Evolutionary conservation across 2,113 vertebrate genomes (phyloP).

Genomic region (Gymnobelideus leadbeateri): DNA sequence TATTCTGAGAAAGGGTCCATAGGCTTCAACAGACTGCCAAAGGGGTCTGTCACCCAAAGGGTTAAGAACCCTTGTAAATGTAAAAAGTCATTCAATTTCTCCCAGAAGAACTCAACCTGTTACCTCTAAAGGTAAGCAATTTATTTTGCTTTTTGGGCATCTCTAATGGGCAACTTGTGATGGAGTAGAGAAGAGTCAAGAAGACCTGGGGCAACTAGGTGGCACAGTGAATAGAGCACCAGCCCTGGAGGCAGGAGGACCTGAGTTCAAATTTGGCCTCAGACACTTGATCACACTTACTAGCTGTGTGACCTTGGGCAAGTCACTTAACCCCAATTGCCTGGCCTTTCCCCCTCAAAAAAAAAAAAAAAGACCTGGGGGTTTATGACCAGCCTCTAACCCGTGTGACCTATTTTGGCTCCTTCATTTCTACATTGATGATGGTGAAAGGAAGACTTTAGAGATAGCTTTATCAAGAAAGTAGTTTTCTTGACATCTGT

Average conservation of each 20-base stretch:
- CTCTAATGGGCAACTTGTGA: background rate
- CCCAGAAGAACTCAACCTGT: background rate
- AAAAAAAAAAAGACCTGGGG: no score
- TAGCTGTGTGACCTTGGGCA: no score
- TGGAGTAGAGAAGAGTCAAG: background rate
- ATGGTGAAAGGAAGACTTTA: background rate
- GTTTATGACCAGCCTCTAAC: background rate
- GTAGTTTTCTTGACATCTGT: background rate
- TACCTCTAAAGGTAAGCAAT: background rate
- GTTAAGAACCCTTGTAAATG: background rate
- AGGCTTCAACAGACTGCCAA: background rate
- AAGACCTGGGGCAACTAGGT: background rate
- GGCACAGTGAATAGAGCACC: no score
- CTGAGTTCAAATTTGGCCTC: no score
- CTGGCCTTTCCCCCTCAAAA: no score
- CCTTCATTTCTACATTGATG: background rate
- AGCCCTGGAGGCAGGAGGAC: no score
- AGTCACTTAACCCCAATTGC: no score
- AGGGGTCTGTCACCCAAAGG: background rate
- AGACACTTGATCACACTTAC: no score
- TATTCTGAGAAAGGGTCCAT: background rate
- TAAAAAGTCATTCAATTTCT: background rate
- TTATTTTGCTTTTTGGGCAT: background rate
- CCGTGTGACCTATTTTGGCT: background rate
- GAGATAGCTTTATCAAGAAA: background rate